Evolutionary conservation across 2,113 vertebrate genomes (phyloP).

Genomic region (Heterotis niloticus): DNA sequence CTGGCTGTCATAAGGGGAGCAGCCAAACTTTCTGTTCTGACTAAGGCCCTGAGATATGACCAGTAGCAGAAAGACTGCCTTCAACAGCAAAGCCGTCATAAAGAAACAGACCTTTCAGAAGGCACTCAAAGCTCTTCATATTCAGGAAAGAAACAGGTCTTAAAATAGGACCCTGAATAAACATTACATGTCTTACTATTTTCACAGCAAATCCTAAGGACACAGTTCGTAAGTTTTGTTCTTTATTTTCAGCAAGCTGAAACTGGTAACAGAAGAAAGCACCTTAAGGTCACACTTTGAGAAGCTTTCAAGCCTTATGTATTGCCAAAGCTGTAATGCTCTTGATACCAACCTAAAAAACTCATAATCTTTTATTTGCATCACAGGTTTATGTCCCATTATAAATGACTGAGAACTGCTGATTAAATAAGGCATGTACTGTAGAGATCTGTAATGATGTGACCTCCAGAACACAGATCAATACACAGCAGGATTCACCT

Average conservation of each 20-base stretch:
- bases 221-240: not conserved
- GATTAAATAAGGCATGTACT: no score
- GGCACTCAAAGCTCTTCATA: slow-evolving; percentile 29
- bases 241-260: not conserved
- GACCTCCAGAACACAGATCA: no score
- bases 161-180: slow-evolving; percentile 23
- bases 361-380: no score
- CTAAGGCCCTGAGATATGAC: slow-evolving; percentile 31
- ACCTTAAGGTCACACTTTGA: no score
- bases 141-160: slow-evolving; percentile 19
- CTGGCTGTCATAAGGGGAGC: slow-evolving; percentile 41
- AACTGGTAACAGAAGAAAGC: not conserved
- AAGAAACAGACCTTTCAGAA: slow-evolving; percentile 30
- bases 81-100: slow-evolving; percentile 42
- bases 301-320: no score
- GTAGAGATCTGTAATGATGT: no score
- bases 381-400: no score
- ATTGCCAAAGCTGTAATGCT: no score
- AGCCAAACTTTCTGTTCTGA: slow-evolving; percentile 44
- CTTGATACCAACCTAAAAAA: no score
- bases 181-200: slow-evolving; percentile 14
- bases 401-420: no score
- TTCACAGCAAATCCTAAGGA: slow-evolving; percentile 1
- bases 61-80: slow-evolving; percentile 29
- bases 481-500: no score